A percentile compares a stretch with the other conserved stretches of the same genome.
Evolutionary conservation across 2,113 vertebrate species (phyloP).

Genomic region (Periophthalmodon schlosseri): DNA sequence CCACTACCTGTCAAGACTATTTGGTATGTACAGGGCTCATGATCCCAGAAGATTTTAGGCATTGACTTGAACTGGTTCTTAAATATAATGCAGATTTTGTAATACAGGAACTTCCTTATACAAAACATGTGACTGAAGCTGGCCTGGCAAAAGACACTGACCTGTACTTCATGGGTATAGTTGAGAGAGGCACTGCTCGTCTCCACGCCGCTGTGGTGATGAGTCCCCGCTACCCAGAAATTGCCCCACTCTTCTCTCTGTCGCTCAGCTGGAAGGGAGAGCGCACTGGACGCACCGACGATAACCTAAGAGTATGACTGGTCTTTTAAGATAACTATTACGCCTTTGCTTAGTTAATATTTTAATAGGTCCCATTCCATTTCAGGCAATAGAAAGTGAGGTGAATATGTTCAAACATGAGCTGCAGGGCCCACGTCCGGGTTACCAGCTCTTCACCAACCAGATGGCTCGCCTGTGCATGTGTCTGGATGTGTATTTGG

Average conservation of each 20-base stretch:
- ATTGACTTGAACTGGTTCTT: background rate
- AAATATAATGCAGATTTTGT: background rate
- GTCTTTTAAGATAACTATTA: background rate
- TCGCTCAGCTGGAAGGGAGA: conserved; percentile 97
- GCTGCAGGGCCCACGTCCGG: conserved; percentile 86
- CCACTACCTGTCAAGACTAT: conserved; percentile 86
- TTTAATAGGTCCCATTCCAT: background rate
- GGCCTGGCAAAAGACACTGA: conserved; percentile 89
- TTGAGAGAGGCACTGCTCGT: conserved; percentile 94
- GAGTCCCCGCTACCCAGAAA: conserved; percentile 89
- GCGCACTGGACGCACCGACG: conserved; percentile 84
- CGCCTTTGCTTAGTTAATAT: background rate
- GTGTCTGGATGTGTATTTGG: conserved; percentile 93
- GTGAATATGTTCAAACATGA: conserved; percentile 91
- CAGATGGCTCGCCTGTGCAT: conserved; percentile 92
- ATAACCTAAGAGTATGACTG: conserved; percentile 88
- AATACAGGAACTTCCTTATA: conserved; percentile 84
- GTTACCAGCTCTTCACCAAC: conserved; percentile 96
- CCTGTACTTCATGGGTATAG: conserved; percentile 87
- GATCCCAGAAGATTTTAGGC: background rate
- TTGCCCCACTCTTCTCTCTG: conserved; percentile 90
- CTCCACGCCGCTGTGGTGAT: conserved; percentile 87
- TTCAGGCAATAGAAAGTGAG: conserved; percentile 93
- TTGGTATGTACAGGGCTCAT: conserved; percentile 63
- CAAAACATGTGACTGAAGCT: conserved; percentile 84